These are phyloP conservation scores for Chirona hameri DNA, from an alignment of 2,888 invertebrate species.

Conservation along the genomic window DNA sequence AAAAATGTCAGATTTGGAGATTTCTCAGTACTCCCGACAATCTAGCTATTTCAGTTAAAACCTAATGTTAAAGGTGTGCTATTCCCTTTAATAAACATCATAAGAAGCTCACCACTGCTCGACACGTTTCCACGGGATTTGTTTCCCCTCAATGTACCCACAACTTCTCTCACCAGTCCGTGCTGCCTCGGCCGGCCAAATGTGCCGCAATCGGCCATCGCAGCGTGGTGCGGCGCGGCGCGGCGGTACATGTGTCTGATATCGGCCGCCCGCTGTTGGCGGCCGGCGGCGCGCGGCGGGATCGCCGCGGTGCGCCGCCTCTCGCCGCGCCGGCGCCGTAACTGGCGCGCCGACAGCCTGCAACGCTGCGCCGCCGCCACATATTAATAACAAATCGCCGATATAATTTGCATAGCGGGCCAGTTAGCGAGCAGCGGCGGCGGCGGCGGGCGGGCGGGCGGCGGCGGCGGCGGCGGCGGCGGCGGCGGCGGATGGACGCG, in stretches of 20 bases:
- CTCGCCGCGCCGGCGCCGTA: neutral
- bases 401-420: conserved; percentile 3
- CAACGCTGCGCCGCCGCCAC: neutral
- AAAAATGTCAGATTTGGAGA: too few relatives aligned
- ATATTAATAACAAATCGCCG: conserved; percentile 9
- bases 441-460: neutral
- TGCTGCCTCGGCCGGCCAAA: too few relatives aligned
- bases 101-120: too few relatives aligned
- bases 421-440: neutral
- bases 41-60: too few relatives aligned
- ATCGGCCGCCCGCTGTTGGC: neutral
- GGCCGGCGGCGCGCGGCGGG: neutral
- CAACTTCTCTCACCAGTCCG: too few relatives aligned
- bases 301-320: neutral
- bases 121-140: too few relatives aligned
- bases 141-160: too few relatives aligned
- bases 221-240: too few relatives aligned
- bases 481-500: neutral
- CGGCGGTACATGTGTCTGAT: neutral
- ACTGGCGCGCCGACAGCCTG: neutral
- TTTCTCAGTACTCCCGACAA: too few relatives aligned
- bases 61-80: too few relatives aligned
- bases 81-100: too few relatives aligned
- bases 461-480: neutral
- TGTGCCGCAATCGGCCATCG: too few relatives aligned